These are phyloP conservation scores for Calypte anna DNA, from an alignment of 2,113 vertebrate species.

Conservation along the genomic window DNA sequence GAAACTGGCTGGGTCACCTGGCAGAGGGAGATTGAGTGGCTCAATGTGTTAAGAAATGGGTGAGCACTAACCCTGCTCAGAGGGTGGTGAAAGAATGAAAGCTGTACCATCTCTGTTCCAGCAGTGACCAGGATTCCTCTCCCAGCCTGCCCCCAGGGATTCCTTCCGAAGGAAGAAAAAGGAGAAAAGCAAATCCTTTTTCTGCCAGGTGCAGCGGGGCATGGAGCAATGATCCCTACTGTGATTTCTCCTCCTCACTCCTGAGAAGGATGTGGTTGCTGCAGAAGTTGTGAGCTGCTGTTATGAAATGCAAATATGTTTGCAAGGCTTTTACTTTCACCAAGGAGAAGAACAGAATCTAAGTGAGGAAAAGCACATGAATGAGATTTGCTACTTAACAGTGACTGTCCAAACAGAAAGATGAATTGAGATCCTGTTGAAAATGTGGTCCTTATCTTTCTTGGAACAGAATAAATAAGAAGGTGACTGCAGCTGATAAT, in stretches of 20 bases:
- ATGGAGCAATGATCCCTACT: neutral
- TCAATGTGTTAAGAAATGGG: neutral
- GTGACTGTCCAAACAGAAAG: neutral
- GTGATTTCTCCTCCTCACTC: neutral
- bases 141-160: conserved; percentile 37
- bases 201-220: accelerated
- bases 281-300: neutral
- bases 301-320: neutral
- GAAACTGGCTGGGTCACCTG: neutral
- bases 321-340: neutral
- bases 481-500: neutral
- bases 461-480: neutral
- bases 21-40: neutral
- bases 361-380: neutral
- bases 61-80: neutral
- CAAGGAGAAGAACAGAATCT: neutral
- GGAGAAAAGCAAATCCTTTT: conserved; percentile 31
- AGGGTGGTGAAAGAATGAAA: neutral
- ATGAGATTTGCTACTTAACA: neutral
- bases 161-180: neutral
- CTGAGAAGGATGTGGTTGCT: neutral
- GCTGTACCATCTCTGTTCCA: neutral
- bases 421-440: neutral
- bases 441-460: neutral
- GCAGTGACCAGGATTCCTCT: conserved; percentile 44